phyloP scores from a whole-genome alignment of 2,888 invertebrate species.

The Lobophora halterata region DNA sequence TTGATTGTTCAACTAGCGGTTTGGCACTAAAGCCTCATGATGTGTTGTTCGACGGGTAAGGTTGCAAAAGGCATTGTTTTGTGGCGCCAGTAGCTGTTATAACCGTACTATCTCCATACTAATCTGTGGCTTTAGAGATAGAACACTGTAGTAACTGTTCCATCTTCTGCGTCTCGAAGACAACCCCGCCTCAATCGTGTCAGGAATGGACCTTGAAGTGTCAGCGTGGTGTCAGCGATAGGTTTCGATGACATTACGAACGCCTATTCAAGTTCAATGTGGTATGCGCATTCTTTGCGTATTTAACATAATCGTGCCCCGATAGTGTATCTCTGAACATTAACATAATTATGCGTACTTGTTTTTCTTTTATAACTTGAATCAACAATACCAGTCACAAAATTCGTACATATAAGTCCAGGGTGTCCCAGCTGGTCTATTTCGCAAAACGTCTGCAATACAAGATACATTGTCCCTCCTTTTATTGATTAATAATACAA shows the following conservation, averaged over 20 bases:
- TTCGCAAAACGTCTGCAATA: no score
- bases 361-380: no score
- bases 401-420: no score
- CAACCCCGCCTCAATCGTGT: constrained; percentile 28
- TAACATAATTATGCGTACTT: constrained; percentile 9
- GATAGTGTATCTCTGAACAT: no score
- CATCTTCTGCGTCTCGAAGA: constrained; percentile 3
- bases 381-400: no score
- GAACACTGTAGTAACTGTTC: background rate
- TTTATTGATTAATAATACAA: no score
- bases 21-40: constrained; percentile 13
- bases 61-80: constrained; percentile 17
- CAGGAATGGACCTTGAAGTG: constrained; percentile 57
- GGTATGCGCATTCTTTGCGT: constrained; percentile 37
- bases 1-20: constrained; percentile 11
- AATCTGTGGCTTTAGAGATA: background rate
- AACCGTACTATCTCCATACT: background rate
- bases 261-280: constrained; percentile 40
- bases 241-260: constrained; percentile 42
- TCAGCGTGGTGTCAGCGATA: no score
- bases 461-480: no score
- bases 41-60: constrained; percentile 20
- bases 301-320: no score
- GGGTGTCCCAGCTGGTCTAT: no score
- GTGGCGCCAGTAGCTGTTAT: constrained; percentile 4